Conservation (phyloP, 2,113 vertebrate species). For the Perca fluviatilis region DNA sequence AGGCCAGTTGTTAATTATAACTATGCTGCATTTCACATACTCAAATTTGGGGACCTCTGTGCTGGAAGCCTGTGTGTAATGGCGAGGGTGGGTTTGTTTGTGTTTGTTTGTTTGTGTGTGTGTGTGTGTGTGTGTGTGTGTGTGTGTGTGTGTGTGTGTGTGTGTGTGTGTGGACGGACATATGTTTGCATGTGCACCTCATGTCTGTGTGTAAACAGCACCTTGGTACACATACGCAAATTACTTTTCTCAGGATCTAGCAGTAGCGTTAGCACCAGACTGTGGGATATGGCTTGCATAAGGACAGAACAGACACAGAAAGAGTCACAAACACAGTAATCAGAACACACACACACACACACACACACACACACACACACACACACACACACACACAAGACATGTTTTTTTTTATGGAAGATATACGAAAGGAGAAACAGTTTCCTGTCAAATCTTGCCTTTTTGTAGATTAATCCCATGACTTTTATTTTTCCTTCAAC, state of each 20-base stretch:
- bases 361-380: not conserved
- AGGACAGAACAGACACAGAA: not conserved
- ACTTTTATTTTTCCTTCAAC: conserved; percentile 32
- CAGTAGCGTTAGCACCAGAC: not conserved
- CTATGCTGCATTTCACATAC: conserved; percentile 22
- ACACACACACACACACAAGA: not conserved
- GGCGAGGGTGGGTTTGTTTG: not conserved
- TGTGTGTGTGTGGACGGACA: not conserved
- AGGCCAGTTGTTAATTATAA: conserved; percentile 70
- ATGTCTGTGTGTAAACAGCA: conserved; percentile 8
- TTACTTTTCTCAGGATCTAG: not conserved
- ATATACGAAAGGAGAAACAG: conserved; percentile 2
- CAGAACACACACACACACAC: not conserved
- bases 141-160: not conserved
- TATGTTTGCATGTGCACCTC: not conserved
- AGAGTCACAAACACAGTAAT: not conserved
- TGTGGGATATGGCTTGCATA: not conserved
- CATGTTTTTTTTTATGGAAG: not conserved
- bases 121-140: not conserved
- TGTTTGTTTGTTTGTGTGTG: too few relatives aligned
- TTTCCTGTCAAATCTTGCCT: conserved; percentile 11
- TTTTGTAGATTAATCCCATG: conserved; percentile 16
- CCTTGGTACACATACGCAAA: not conserved
- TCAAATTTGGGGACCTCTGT: conserved; percentile 5
- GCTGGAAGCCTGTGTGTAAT: not conserved